These are phyloP conservation scores for Hypocryptadius cinnamomeus DNA, from an alignment of 2,113 vertebrate genomes.

Conservation along the genomic window DNA sequence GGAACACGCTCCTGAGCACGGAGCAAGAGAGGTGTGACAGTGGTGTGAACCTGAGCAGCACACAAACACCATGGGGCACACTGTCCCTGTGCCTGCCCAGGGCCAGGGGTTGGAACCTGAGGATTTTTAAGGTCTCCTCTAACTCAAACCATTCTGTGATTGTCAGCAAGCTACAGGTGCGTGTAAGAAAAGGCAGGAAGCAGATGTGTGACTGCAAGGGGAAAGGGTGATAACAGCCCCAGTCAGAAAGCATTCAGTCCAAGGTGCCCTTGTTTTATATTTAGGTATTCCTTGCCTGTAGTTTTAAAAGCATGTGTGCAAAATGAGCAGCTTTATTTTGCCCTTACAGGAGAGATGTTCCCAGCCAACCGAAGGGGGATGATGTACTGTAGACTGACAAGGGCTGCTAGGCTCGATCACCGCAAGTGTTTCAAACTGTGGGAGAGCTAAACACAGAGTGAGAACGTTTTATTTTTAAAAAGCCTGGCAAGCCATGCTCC, in stretches of 20 bases:
- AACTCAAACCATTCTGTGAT: background rate
- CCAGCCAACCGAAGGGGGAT: constrained; percentile 22
- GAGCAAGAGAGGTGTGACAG: background rate
- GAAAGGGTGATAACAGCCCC: background rate
- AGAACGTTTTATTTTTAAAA: constrained; percentile 63
- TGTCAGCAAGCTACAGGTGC: background rate
- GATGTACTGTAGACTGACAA: constrained; percentile 57
- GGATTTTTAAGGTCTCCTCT: background rate
- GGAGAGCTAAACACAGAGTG: constrained; percentile 51
- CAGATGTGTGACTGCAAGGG: background rate
- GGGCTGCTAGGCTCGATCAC: constrained; percentile 44
- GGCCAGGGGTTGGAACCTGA: background rate
- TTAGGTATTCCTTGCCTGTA: constrained; percentile 52
- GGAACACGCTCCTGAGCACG: background rate
- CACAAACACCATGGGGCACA: fast-evolving
- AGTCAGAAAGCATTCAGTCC: background rate
- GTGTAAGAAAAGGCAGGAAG: background rate
- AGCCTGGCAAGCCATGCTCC: constrained; percentile 52
- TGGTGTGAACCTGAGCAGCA: background rate
- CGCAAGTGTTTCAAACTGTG: constrained; percentile 44
- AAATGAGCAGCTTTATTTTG: constrained; percentile 53
- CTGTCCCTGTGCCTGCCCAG: background rate
- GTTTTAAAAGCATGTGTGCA: constrained; percentile 19
- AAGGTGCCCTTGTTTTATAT: constrained; percentile 63
- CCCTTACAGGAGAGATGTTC: constrained; percentile 46